Conservation (phyloP, 1,140 invertebrate species). For the Bombus terrestris region DNA sequence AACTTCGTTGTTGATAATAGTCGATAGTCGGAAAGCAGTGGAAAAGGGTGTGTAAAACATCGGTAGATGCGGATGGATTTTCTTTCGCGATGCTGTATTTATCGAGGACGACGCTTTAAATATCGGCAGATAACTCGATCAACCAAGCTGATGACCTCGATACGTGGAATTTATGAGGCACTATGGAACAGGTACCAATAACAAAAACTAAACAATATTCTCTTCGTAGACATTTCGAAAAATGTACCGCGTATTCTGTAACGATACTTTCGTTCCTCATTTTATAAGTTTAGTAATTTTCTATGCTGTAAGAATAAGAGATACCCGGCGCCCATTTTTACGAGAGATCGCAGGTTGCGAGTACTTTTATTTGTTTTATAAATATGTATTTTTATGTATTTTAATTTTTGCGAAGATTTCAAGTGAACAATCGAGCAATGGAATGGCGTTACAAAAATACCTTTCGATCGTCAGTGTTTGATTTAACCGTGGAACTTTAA, state of each 20-base stretch:
- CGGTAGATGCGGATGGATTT: not conserved
- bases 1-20: not conserved
- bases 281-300: not conserved
- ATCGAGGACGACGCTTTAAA: conserved; percentile 6
- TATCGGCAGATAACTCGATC: not conserved
- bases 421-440: not conserved
- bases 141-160: conserved; percentile 14
- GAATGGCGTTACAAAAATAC: not conserved
- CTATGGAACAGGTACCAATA: not conserved
- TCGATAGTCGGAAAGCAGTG: too few species aligned
- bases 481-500: too few species aligned
- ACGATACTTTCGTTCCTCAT: too few species aligned
- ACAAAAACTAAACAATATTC: not conserved
- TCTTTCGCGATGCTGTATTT: not conserved
- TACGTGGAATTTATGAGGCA: conserved; percentile 1
- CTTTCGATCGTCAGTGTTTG: too few species aligned
- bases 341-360: too few species aligned
- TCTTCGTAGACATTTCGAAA: not conserved
- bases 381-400: not conserved
- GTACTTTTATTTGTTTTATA: not conserved
- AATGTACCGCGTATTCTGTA: too few species aligned
- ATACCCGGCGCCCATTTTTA: not conserved
- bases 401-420: not conserved
- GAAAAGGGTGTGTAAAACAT: not conserved
- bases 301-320: not conserved